A percentile compares a stretch with the other conserved stretches of the same genome.
Conservation (phyloP, 1,140 invertebrate genomes). For the Drosophila simulans region DNA sequence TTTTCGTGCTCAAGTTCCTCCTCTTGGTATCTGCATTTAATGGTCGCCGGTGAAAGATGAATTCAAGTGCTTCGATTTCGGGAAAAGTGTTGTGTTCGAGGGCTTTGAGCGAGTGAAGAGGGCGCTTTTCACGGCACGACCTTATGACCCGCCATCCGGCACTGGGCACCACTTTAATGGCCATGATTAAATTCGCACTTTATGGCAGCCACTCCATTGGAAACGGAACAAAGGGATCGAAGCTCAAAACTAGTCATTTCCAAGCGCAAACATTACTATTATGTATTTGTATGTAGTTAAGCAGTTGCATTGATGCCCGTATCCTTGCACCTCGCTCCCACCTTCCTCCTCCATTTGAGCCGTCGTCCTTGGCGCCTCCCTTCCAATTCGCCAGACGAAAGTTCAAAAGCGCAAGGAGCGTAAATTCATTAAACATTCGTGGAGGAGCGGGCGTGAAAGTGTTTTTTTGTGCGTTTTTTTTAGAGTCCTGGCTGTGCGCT, state of each 20-base stretch:
- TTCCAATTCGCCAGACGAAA: constrained; percentile 35
- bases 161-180: constrained; percentile 7
- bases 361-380: constrained; percentile 13
- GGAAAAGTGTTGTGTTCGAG: constrained; percentile 23
- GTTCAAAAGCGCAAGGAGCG: constrained; percentile 76
- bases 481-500: constrained; percentile 3
- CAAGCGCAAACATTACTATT: neutral
- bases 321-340: constrained; percentile 13
- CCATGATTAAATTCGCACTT: neutral
- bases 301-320: constrained; percentile 5
- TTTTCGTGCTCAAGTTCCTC: constrained; percentile 9
- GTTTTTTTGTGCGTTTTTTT: constrained; percentile 10
- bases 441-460: constrained; percentile 63
- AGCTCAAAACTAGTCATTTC: neutral
- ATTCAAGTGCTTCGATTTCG: constrained; percentile 46
- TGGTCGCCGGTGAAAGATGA: constrained; percentile 31
- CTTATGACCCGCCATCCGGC: neutral
- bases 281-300: too few relatives aligned
- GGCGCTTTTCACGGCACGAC: neutral
- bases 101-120: constrained; percentile 5
- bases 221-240: neutral
- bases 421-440: constrained; percentile 75
- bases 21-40: constrained; percentile 36
- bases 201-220: neutral
- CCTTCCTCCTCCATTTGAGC: constrained; percentile 2